Evolutionary conservation across 37 sponge, comb jelly and placozoan species (phyloP).

Genomic region (Mnemiopsis leidyi): DNA sequence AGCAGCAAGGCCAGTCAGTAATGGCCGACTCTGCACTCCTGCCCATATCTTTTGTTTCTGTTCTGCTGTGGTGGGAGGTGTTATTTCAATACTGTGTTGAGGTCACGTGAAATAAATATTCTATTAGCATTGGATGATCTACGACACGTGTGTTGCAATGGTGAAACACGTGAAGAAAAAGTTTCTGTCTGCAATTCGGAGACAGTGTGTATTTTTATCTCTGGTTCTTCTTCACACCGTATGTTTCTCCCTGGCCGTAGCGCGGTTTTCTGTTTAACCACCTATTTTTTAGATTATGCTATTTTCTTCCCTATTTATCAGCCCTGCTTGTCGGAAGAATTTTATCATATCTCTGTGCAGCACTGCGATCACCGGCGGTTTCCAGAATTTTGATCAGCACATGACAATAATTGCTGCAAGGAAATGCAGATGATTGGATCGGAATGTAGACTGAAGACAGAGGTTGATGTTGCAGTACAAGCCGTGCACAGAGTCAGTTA

Average conservation of each 20-base stretch:
- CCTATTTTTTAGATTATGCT: neutral
- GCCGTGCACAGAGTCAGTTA: too few species aligned
- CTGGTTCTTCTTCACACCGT: neutral
- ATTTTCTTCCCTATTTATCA: too few species aligned
- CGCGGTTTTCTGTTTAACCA: neutral
- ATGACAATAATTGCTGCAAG: too few species aligned
- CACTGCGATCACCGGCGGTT: too few species aligned
- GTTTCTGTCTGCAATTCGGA: neutral
- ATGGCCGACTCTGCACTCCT: neutral
- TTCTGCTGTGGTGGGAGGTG: neutral
- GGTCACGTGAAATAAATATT: neutral
- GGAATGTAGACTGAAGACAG: too few species aligned
- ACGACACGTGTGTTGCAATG: neutral
- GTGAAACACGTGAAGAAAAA: neutral
- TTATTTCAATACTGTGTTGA: neutral
- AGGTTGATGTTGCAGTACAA: too few species aligned
- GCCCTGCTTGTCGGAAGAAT: too few species aligned
- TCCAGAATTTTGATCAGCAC: too few species aligned
- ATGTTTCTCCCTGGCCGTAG: neutral
- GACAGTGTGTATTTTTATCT: neutral
- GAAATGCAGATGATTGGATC: too few species aligned
- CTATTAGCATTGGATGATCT: neutral
- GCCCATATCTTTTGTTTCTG: neutral
- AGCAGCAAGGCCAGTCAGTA: neutral
- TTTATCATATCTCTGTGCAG: too few species aligned